These are phyloP conservation scores for Clarias pachynema DNA, from an alignment of 2,797 vertebrate species.

Conservation along the genomic window DNA sequence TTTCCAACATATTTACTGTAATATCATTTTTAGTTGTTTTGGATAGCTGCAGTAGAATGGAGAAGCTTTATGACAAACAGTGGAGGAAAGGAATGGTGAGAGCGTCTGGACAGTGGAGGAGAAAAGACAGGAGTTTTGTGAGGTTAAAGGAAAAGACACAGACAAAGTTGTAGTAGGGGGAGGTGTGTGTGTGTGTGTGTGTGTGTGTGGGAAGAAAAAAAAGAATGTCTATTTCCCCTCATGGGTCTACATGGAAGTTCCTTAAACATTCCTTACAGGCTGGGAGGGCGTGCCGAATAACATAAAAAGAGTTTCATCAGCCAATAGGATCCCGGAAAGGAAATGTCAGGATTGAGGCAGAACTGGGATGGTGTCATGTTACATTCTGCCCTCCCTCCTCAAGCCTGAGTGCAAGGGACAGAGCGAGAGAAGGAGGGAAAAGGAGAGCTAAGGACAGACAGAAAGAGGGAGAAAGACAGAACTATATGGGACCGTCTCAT, in stretches of 20 bases:
- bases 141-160: slow-evolving; percentile 43
- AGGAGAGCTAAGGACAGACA: slow-evolving; percentile 40
- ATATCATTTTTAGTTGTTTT: not conserved
- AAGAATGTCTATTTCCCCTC: slow-evolving; percentile 52
- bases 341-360: slow-evolving; percentile 62
- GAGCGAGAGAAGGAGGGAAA: slow-evolving; percentile 39
- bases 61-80: not conserved
- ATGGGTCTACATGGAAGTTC: slow-evolving; percentile 57
- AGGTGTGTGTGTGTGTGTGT: slow-evolving; percentile 43
- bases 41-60: not conserved
- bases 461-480: slow-evolving; percentile 46
- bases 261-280: slow-evolving; percentile 62
- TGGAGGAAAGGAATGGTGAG: slow-evolving; percentile 18
- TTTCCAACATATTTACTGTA: not conserved
- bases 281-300: slow-evolving; percentile 54
- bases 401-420: slow-evolving; percentile 47
- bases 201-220: slow-evolving; percentile 44
- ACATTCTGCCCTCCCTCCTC: slow-evolving; percentile 57
- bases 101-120: slow-evolving; percentile 25
- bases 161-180: slow-evolving; percentile 46
- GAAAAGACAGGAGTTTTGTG: slow-evolving; percentile 41
- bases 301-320: slow-evolving; percentile 60
- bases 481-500: slow-evolving; percentile 70
- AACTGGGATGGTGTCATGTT: slow-evolving; percentile 63
- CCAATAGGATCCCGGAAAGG: slow-evolving; percentile 59